Conservation (phyloP, 2,797 vertebrate species). For the Mycteria americana region DNA sequence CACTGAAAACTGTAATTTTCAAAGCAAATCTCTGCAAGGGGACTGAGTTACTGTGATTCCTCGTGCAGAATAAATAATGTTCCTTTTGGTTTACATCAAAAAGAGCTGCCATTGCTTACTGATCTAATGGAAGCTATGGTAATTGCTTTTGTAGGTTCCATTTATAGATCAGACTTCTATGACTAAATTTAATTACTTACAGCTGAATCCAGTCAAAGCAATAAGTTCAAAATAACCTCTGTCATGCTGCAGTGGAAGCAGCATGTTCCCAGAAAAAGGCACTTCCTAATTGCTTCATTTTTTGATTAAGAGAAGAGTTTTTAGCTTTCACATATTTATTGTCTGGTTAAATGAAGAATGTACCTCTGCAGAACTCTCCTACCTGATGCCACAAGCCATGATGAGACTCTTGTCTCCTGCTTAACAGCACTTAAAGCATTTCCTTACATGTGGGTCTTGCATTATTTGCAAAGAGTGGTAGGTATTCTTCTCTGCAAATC, state of each 20-base stretch:
- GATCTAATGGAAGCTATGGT: constrained; percentile 74
- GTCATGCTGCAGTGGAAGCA: constrained; percentile 26
- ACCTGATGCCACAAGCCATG: background rate
- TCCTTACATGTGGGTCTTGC: background rate
- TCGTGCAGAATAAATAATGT: constrained; percentile 65
- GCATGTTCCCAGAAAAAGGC: constrained; percentile 11
- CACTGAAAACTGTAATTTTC: constrained; percentile 28
- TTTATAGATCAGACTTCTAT: constrained; percentile 79
- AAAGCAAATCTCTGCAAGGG: constrained; percentile 29
- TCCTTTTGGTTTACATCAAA: constrained; percentile 75
- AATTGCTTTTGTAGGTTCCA: constrained; percentile 83
- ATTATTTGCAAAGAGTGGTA: background rate
- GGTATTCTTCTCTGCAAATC: background rate
- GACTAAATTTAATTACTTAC: constrained; percentile 74
- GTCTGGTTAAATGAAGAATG: background rate
- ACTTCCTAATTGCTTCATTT: constrained; percentile 10
- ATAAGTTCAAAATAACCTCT: constrained; percentile 59
- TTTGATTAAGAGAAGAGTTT: background rate
- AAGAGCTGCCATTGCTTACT: constrained; percentile 68
- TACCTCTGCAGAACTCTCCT: background rate
- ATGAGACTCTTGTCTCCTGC: background rate
- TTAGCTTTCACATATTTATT: background rate
- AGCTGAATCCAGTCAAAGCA: constrained; percentile 68
- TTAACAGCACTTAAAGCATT: background rate
- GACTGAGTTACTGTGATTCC: constrained; percentile 22